Base-by-base conservation (phyloP, 2,888 invertebrate genomes). In the Helleia helle region DNA sequence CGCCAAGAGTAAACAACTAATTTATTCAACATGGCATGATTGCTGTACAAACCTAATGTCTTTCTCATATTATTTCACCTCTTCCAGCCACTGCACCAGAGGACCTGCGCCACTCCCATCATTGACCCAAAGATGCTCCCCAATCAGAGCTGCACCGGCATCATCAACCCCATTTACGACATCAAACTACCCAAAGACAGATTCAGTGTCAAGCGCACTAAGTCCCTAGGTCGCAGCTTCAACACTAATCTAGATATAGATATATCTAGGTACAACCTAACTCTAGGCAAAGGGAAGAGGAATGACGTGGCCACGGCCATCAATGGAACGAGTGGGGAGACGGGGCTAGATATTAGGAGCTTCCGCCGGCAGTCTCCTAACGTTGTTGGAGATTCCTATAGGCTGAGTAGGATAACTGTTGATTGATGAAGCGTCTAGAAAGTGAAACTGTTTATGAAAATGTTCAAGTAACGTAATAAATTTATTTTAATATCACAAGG, bases 291-390 rank as follows among this genome's bases (percentile, higher is more conserved):
- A 0, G 62, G 64, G 0, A 67, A 52, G 37, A 79, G 77, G 0
- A 84, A 84, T 47, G 84, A 83, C 40, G 81, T 84, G 11, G 65
- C 77, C 6, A 76, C 76, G 0, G 81, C 80, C 0, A 72, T 81
- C 0, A 65, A 60, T 0, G 71, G 65, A 0, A 72, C 61, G 41
- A 66, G 69, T 0, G 79, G 70, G 0, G 73, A 75, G 43, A 73
- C 81, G 0, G 83, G 71, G 0, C 47, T 81, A 40, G 79, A 77
- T 34, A 41, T 59, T 8, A 79, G 72, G 39, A 65, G 62, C 29
- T n/a, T n/a, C n/a, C 61, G 38, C 63, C 65, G 14, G 66, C 69
- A 22, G 66, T 57, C 28, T 59, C 62, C 2, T 1, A 71, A 64
- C 38, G 72, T 80, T 2, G 74, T 81, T 0, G 81, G 81, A 0